phyloP scores from a whole-genome alignment of 2,797 vertebrate genomes.

The Melanotaenia pygmaea region DNA sequence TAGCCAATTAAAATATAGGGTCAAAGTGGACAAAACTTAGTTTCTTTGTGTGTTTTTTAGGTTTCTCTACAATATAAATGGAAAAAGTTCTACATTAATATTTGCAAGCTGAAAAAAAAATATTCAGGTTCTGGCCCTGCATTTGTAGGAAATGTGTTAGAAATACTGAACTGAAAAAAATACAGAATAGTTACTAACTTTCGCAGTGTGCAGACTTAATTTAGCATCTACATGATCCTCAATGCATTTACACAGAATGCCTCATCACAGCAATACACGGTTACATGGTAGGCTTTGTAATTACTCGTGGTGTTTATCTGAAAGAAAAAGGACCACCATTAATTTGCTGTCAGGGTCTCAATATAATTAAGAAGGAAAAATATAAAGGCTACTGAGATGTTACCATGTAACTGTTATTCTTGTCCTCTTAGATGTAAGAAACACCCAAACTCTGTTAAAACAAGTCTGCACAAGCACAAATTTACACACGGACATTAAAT shows the following conservation, averaged over 20 bases:
- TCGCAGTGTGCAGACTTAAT: slow-evolving; percentile 55
- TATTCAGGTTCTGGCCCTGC: neutral
- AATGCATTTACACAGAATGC: slow-evolving; percentile 76
- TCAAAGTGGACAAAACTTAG: slow-evolving; percentile 50
- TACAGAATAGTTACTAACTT: slow-evolving; percentile 60
- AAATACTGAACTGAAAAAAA: slow-evolving; percentile 34
- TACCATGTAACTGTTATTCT: slow-evolving; percentile 71
- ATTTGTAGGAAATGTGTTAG: neutral
- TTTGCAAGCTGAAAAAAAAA: neutral
- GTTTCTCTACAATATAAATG: slow-evolving; percentile 16
- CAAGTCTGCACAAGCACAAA: slow-evolving; percentile 2
- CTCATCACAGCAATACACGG: slow-evolving; percentile 77
- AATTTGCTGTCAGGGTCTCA: slow-evolving; percentile 82
- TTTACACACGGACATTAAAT: slow-evolving; percentile 1
- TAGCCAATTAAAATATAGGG: slow-evolving; percentile 68
- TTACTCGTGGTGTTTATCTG: slow-evolving; percentile 40
- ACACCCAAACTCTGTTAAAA: slow-evolving; percentile 22
- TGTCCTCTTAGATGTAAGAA: slow-evolving; percentile 43
- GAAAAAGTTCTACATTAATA: neutral
- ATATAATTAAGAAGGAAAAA: slow-evolving; percentile 81
- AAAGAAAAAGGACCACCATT: slow-evolving; percentile 66
- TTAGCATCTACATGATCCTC: slow-evolving; percentile 55
- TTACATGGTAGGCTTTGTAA: slow-evolving; percentile 73
- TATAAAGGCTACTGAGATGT: slow-evolving; percentile 72
- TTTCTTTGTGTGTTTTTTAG: slow-evolving; percentile 6